phyloP scores from a whole-genome alignment of 1,140 invertebrate genomes.

The Augochlora pura region DNA sequence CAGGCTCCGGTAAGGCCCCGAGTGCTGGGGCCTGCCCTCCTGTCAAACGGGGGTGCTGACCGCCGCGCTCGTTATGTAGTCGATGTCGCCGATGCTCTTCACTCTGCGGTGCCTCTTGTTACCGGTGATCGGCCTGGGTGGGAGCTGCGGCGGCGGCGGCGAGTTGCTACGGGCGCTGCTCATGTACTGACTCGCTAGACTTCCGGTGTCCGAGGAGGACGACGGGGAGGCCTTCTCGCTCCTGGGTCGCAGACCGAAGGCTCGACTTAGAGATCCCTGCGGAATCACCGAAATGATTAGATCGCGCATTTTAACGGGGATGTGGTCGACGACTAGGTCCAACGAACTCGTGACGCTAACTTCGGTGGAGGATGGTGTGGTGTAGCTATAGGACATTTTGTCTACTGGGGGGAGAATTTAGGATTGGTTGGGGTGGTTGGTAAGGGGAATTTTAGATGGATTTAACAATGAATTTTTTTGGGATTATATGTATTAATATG shows the following conservation, averaged over 20 bases:
- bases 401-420: too few species aligned
- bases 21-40: slow-evolving; percentile 75
- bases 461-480: too few species aligned
- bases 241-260: slow-evolving; percentile 85
- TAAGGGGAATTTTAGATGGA: too few species aligned
- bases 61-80: slow-evolving; percentile 80
- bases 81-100: slow-evolving; percentile 87
- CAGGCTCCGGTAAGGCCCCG: slow-evolving; percentile 77
- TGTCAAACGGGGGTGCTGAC: slow-evolving; percentile 78
- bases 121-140: slow-evolving; percentile 71
- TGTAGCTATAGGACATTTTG: too few species aligned
- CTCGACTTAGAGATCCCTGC: slow-evolving; percentile 88
- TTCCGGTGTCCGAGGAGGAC: slow-evolving; percentile 82
- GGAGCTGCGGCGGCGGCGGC: slow-evolving; percentile 75
- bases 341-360: too few species aligned
- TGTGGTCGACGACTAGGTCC: too few species aligned
- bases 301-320: too few species aligned
- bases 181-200: slow-evolving; percentile 80
- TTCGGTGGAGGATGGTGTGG: too few species aligned
- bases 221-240: slow-evolving; percentile 82
- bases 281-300: slow-evolving; percentile 58
- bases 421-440: too few species aligned
- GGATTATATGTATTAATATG: too few species aligned
- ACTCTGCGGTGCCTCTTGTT: slow-evolving; percentile 84
- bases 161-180: slow-evolving; percentile 75